These are phyloP conservation scores for Prionace glauca DNA, from an alignment of 2,797 vertebrate species.

Conservation along the genomic window DNA sequence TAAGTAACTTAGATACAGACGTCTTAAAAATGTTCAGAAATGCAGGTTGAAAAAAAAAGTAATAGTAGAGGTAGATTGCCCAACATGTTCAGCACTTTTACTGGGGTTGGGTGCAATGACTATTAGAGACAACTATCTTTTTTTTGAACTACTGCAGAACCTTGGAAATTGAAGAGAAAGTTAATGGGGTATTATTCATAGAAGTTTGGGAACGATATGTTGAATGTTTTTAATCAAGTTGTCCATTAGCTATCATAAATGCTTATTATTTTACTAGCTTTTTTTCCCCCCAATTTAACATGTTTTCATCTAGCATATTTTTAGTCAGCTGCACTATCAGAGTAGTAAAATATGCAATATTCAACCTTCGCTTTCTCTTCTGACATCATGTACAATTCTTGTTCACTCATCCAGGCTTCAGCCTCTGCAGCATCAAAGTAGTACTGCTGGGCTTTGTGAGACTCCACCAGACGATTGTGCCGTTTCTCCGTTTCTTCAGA, in stretches of 20 bases:
- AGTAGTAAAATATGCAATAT: background rate
- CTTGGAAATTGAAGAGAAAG: background rate
- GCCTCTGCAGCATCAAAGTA: conserved; percentile 95
- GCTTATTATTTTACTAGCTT: background rate
- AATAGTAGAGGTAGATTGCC: background rate
- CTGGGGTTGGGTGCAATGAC: background rate
- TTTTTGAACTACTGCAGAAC: background rate
- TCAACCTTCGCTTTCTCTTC: conserved; percentile 97
- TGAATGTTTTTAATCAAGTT: background rate
- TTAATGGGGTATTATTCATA: background rate
- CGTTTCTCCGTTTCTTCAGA: conserved; percentile 80
- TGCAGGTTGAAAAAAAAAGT: background rate
- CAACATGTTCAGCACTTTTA: background rate
- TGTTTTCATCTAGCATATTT: background rate
- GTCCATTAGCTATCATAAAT: background rate
- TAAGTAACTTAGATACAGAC: background rate
- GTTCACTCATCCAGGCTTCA: conserved; percentile 97
- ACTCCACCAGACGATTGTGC: conserved; percentile 79
- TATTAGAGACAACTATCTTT: background rate
- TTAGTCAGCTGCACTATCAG: background rate
- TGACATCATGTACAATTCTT: conserved; percentile 99
- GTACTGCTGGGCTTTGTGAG: conserved; percentile 88
- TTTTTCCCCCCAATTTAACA: background rate
- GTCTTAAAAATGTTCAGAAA: background rate
- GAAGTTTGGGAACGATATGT: too few relatives aligned